Evolutionary conservation across 2,888 invertebrate genomes (phyloP).

Genomic region (Pegoplata infirma): DNA sequence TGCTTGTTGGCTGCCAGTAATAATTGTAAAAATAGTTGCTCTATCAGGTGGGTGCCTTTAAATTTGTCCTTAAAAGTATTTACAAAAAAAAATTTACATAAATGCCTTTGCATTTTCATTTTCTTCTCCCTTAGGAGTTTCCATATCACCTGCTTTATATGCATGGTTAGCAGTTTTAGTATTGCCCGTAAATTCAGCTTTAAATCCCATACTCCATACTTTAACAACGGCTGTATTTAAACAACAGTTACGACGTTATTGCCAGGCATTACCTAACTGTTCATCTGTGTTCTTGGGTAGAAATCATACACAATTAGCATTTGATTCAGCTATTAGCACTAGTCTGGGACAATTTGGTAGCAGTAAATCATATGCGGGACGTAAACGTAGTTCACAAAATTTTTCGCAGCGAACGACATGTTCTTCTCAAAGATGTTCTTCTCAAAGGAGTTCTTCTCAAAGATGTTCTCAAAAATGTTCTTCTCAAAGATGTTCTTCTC

Average conservation of each 20-base stretch:
- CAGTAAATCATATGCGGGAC: slow-evolving; percentile 64
- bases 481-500: too few species aligned
- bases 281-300: slow-evolving; percentile 69
- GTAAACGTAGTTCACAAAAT: slow-evolving; percentile 76
- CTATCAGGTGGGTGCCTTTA: slow-evolving; percentile 79
- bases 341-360: slow-evolving; percentile 78
- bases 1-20: slow-evolving; percentile 82
- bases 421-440: slow-evolving; percentile 67
- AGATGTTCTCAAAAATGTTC: slow-evolving; percentile 68
- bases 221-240: slow-evolving; percentile 81
- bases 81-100: too few species aligned
- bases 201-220: slow-evolving; percentile 82
- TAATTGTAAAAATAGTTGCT: slow-evolving; percentile 80
- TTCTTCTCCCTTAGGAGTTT: slow-evolving; percentile 76
- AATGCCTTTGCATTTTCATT: not conserved
- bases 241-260: slow-evolving; percentile 78
- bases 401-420: too few species aligned
- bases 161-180: slow-evolving; percentile 82
- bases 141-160: slow-evolving; percentile 80
- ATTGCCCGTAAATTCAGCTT: slow-evolving; percentile 81
- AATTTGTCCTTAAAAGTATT: not conserved
- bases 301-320: slow-evolving; percentile 75
- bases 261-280: slow-evolving; percentile 70
- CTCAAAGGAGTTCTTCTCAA: slow-evolving; percentile 70
- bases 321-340: slow-evolving; percentile 78